Evolutionary conservation across 2,888 invertebrate genomes (phyloP).

Genomic region (Venusia cambrica): DNA sequence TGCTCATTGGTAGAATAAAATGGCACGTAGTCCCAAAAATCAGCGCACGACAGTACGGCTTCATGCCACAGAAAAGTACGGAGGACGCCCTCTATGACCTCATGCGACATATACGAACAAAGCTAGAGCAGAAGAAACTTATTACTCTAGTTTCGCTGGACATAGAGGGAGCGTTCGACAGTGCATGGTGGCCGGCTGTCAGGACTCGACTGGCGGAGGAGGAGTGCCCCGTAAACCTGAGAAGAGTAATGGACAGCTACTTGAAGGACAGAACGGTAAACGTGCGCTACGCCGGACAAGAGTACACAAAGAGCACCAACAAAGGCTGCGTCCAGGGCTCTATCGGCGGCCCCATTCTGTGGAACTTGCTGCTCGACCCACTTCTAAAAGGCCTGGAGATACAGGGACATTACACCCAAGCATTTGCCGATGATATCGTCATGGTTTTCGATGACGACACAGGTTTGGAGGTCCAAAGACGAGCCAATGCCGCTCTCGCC

Average conservation of each 20-base stretch:
- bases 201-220: conserved; percentile 2
- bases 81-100: conserved; percentile 9
- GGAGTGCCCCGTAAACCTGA: conserved; percentile 1
- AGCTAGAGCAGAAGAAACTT: conserved; percentile 2
- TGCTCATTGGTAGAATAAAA: neutral
- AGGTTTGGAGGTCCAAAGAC: neutral
- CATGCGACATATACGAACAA: neutral
- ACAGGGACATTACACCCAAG: conserved; percentile 1
- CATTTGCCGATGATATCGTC: conserved; percentile 14
- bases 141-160: neutral
- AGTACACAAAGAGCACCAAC: no score
- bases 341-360: neutral
- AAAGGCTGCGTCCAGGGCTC: neutral
- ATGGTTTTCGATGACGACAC: conserved; percentile 15
- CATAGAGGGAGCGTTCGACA: no score
- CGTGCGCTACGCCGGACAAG: no score
- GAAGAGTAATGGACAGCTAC: neutral
- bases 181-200: no score
- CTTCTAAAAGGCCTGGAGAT: conserved; percentile 1
- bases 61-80: conserved; percentile 7
- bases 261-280: neutral
- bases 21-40: conserved; percentile 6
- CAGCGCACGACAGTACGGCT: conserved; percentile 5
- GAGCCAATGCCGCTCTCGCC: conserved; percentile 2
- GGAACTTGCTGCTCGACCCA: conserved; percentile 5